These are phyloP conservation scores for Mormyrus iriodes DNA, from an alignment of 2,113 vertebrate genomes.

Conservation along the genomic window DNA sequence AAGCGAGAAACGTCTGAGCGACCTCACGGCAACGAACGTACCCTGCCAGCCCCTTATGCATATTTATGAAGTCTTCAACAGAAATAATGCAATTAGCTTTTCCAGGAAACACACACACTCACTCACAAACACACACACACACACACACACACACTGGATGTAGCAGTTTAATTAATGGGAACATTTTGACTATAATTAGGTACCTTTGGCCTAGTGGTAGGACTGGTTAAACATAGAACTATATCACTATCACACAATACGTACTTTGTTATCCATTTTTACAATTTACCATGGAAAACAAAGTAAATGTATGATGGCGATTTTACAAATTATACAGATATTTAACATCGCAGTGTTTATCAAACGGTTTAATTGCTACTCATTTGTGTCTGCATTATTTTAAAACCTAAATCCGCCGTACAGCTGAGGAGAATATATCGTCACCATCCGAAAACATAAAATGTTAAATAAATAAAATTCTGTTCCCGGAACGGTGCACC, in stretches of 20 bases:
- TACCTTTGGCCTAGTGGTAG: conserved; percentile 8
- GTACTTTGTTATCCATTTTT: not conserved
- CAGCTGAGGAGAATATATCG: not conserved
- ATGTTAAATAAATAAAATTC: not conserved
- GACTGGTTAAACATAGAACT: not conserved
- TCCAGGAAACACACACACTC: conserved; percentile 1
- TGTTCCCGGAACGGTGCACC: not conserved
- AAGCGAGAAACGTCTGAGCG: not conserved
- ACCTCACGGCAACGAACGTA: not conserved
- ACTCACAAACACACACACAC: conserved; percentile 10
- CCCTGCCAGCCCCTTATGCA: conserved; percentile 3
- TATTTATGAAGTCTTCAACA: conserved; percentile 19
- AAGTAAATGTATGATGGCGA: not conserved
- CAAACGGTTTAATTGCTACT: not conserved
- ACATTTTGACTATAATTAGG: conserved; percentile 14
- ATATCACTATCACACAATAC: not conserved
- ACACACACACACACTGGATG: conserved; percentile 2
- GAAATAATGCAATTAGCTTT: conserved; percentile 23
- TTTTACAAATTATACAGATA: not conserved
- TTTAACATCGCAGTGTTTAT: not conserved
- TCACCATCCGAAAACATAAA: not conserved
- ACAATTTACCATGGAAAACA: not conserved
- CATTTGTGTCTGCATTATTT: not conserved
- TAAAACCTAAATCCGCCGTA: not conserved
- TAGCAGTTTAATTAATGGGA: conserved; percentile 20